These are phyloP conservation scores for Oscheius sp. DNA, from an alignment of 2,888 invertebrate species.

Conservation along the genomic window DNA sequence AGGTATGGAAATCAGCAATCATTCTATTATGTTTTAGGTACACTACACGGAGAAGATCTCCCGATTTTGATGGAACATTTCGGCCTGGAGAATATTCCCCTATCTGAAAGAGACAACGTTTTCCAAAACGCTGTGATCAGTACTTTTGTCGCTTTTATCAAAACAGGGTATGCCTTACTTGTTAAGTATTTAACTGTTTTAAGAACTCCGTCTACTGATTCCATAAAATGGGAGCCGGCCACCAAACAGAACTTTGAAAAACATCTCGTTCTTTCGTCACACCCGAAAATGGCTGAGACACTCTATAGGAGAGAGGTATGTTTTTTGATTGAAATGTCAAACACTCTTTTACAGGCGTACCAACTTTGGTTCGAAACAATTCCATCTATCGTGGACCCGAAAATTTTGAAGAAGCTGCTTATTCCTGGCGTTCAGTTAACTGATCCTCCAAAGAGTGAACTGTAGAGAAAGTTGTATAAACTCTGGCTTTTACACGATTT, in stretches of 20 bases:
- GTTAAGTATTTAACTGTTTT: neutral
- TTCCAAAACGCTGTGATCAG: slow-evolving; percentile 41
- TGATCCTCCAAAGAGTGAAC: neutral
- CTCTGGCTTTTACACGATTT: too few relatives aligned
- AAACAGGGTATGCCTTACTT: slow-evolving; percentile 38
- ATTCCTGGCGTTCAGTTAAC: neutral
- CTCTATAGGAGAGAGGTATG: neutral
- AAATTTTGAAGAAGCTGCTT: slow-evolving; percentile 18
- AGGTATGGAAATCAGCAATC: neutral
- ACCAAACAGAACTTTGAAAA: neutral
- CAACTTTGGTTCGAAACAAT: slow-evolving; percentile 33
- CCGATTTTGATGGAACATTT: slow-evolving; percentile 45
- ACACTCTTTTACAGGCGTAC: slow-evolving; percentile 9
- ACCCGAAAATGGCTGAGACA: neutral
- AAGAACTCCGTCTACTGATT: neutral
- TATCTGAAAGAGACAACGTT: slow-evolving; percentile 46
- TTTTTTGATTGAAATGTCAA: neutral
- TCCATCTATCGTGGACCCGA: slow-evolving; percentile 37
- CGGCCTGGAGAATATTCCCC: slow-evolving; percentile 43
- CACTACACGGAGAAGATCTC: slow-evolving; percentile 47
- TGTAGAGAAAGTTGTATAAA: neutral
- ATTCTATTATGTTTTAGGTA: slow-evolving; percentile 17
- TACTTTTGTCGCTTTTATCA: slow-evolving; percentile 46
- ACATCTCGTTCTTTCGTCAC: neutral
- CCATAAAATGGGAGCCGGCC: neutral